Evolutionary conservation across 2,797 vertebrate genomes (phyloP).

Genomic region (Cetoscarus ocellatus): DNA sequence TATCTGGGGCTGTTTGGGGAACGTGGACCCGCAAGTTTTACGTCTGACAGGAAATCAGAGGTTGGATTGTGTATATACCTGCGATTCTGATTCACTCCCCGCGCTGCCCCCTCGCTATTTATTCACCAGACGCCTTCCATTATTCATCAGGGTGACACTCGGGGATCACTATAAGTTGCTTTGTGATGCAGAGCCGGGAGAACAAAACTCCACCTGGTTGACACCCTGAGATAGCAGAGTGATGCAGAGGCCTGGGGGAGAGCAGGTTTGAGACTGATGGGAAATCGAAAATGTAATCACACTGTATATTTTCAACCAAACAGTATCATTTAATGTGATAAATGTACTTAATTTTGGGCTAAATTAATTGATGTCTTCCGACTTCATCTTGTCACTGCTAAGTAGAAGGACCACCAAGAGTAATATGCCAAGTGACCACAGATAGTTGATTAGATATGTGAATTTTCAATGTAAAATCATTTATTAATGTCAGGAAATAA

Average conservation of each 20-base stretch:
- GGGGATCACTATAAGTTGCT: constrained; percentile 41
- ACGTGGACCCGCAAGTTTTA: constrained; percentile 30
- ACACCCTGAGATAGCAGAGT: constrained; percentile 13
- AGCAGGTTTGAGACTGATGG: constrained; percentile 23
- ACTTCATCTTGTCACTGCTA: too few relatives aligned
- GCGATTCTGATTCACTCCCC: constrained; percentile 20
- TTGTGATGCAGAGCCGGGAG: constrained; percentile 36
- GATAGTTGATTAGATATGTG: too few relatives aligned
- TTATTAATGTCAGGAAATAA: too few relatives aligned
- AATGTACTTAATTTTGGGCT: too few relatives aligned
- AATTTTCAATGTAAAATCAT: too few relatives aligned
- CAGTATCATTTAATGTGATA: too few relatives aligned
- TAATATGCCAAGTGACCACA: too few relatives aligned
- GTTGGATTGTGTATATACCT: constrained; percentile 1
- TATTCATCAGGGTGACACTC: constrained; percentile 34
- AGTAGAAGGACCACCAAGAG: too few relatives aligned
- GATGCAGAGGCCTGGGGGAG: constrained; percentile 32
- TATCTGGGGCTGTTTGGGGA: constrained; percentile 22
- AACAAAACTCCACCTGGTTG: constrained; percentile 37
- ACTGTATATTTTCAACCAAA: too few relatives aligned
- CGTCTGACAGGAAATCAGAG: constrained; percentile 16
- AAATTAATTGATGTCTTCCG: too few relatives aligned
- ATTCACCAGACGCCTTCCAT: constrained; percentile 30
- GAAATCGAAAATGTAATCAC: constrained; percentile 15
- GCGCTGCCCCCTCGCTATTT: constrained; percentile 36